A percentile compares a stretch with the other conserved stretches of the same genome.
Evolutionary conservation across 2,888 invertebrate genomes (phyloP).

Genomic region (Ectemnius continuus): DNA sequence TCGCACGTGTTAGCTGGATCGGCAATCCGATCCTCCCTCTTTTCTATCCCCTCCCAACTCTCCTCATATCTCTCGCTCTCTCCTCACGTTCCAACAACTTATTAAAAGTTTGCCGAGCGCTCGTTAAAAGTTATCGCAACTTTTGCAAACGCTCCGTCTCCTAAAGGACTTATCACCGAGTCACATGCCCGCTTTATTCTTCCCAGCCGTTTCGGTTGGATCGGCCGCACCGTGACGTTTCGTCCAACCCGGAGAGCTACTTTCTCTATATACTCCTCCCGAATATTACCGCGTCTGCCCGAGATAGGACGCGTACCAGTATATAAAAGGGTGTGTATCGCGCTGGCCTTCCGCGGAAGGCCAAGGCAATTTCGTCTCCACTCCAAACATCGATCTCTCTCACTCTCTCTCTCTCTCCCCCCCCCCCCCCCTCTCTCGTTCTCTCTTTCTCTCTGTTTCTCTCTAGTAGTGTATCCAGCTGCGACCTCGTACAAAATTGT

Average conservation of each 20-base stretch:
- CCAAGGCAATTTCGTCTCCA: constrained; percentile 3
- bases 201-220: too few relatives aligned
- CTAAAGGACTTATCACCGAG: constrained; percentile 33
- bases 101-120: constrained; percentile 37
- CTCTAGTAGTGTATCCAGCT: constrained; percentile 5
- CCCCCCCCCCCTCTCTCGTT: too few relatives aligned
- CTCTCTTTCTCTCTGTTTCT: too few relatives aligned
- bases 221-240: too few relatives aligned
- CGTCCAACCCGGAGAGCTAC: too few relatives aligned
- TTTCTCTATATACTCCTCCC: too few relatives aligned
- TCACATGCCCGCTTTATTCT: constrained; percentile 2
- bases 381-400: constrained; percentile 4
- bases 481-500: constrained; percentile 12
- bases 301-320: too few relatives aligned
- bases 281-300: too few relatives aligned
- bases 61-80: constrained; percentile 8
- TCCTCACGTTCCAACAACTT: constrained; percentile 45
- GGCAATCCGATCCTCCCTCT: constrained; percentile 10
- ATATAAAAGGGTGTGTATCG: too few relatives aligned
- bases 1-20: constrained; percentile 63
- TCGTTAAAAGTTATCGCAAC: constrained; percentile 36
- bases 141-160: constrained; percentile 39
- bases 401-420: too few relatives aligned
- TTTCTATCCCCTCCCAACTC: constrained; percentile 6
- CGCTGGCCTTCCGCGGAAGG: not conserved